Percentiles rank a stretch among this genome's conserved stretches.
These are phyloP conservation scores for Beris morrisii DNA, from an alignment of 2,888 invertebrate species.

Conservation along the genomic window DNA sequence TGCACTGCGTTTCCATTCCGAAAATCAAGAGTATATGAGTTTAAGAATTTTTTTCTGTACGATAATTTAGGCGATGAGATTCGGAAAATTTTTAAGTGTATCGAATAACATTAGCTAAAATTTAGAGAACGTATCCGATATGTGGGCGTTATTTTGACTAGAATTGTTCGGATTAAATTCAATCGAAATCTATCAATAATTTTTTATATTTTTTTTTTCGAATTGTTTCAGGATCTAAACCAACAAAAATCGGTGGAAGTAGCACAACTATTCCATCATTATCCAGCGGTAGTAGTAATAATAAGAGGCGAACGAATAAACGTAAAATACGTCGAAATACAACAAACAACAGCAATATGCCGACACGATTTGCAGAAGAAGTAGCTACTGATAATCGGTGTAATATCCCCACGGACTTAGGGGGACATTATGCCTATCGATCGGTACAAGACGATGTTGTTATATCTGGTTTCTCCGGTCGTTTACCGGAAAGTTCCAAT, in stretches of 20 bases:
- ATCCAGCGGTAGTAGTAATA: constrained; percentile 35
- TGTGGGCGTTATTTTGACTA: background rate
- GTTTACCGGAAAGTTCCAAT: constrained; percentile 87
- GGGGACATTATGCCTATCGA: constrained; percentile 54
- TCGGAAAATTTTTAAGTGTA: no score
- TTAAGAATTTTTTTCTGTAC: background rate
- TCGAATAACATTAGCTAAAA: background rate
- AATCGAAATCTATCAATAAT: background rate
- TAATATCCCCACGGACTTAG: constrained; percentile 48
- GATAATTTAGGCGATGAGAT: background rate
- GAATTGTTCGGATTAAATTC: background rate
- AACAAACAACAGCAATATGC: constrained; percentile 59
- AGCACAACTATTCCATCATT: constrained; percentile 32
- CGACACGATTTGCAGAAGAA: constrained; percentile 67
- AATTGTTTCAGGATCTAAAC: constrained; percentile 7
- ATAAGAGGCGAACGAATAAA: constrained; percentile 47
- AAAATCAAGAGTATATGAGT: no score
- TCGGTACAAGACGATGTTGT: constrained; percentile 68
- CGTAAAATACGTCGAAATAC: constrained; percentile 49
- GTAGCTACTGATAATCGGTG: constrained; percentile 51
- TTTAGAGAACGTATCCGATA: background rate
- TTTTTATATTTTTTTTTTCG: background rate
- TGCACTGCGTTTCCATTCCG: constrained; percentile 23
- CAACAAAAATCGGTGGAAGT: constrained; percentile 2
- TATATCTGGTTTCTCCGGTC: constrained; percentile 81